Evolutionary conservation across 2,113 vertebrate species (phyloP).

Genomic region (Chrysochloris asiatica): DNA sequence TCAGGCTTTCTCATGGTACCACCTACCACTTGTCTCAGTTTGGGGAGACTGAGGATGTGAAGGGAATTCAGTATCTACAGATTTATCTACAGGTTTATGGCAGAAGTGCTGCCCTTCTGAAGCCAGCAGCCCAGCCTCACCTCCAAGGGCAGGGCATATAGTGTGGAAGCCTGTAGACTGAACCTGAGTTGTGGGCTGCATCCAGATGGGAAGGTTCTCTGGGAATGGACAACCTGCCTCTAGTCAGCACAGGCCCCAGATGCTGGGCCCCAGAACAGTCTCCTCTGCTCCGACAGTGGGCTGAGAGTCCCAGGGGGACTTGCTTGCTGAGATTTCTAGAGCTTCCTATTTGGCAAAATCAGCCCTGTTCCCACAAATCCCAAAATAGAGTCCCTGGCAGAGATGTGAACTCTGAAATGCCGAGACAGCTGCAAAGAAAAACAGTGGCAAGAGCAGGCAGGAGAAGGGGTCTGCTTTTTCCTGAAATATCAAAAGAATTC

Average conservation of each 20-base stretch:
- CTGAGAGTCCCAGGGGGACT: constrained; percentile 2
- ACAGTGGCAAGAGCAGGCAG: background rate
- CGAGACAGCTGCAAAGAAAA: constrained; percentile 74
- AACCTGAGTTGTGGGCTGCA: rapidly evolving
- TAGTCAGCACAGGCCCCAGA: background rate
- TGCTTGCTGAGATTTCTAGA: constrained; percentile 3
- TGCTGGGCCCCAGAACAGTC: rapidly evolving
- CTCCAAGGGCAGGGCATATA: background rate
- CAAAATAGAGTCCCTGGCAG: constrained; percentile 77
- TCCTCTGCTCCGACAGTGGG: background rate
- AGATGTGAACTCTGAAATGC: constrained; percentile 62
- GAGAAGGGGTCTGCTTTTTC: background rate
- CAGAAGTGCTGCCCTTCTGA: background rate
- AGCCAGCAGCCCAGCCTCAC: background rate
- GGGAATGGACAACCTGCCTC: background rate
- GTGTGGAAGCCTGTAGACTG: background rate
- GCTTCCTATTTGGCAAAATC: constrained; percentile 62
- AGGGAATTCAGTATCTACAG: too few relatives aligned
- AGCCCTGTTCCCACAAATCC: constrained; percentile 73
- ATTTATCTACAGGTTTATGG: too few relatives aligned
- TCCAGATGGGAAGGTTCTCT: background rate
- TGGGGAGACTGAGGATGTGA: background rate
- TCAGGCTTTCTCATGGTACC: background rate
- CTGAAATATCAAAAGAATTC: background rate
- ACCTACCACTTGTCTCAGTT: background rate